Evolutionary conservation across 2,888 invertebrate species (phyloP).

Genomic region (Diaprepes abbreviatus): DNA sequence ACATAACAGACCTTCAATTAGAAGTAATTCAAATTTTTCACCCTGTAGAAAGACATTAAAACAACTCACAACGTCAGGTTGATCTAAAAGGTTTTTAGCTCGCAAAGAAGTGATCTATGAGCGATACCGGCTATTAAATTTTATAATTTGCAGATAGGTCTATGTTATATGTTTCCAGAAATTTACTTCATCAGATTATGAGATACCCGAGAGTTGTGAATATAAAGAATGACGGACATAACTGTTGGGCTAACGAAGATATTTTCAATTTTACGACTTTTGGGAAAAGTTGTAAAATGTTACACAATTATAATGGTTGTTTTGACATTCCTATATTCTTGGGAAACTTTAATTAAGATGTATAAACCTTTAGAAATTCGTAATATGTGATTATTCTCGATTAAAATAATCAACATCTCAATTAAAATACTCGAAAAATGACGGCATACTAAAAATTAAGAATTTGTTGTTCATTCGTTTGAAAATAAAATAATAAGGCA

Average conservation of each 20-base stretch:
- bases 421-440: no score
- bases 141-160: constrained; percentile 21
- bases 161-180: constrained; percentile 21
- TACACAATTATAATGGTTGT: constrained; percentile 5
- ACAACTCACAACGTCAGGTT: background rate
- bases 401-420: no score
- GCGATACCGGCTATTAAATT: constrained; percentile 17
- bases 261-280: constrained; percentile 9
- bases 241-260: constrained; percentile 28
- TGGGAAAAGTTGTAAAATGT: constrained; percentile 6
- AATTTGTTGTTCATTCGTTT: no score
- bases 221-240: constrained; percentile 26
- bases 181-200: constrained; percentile 29
- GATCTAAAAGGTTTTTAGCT: constrained; percentile 7
- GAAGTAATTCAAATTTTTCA: no score
- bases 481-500: no score
- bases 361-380: no score
- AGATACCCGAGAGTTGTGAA: constrained; percentile 18
- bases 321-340: no score
- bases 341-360: no score
- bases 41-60: no score
- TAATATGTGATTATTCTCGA: no score
- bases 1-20: no score
- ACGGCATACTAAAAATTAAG: no score
- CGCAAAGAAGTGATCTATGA: constrained; percentile 17